These are phyloP conservation scores for Oreochromis spilurus DNA, from an alignment of 2,113 vertebrate genomes.

Conservation along the genomic window DNA sequence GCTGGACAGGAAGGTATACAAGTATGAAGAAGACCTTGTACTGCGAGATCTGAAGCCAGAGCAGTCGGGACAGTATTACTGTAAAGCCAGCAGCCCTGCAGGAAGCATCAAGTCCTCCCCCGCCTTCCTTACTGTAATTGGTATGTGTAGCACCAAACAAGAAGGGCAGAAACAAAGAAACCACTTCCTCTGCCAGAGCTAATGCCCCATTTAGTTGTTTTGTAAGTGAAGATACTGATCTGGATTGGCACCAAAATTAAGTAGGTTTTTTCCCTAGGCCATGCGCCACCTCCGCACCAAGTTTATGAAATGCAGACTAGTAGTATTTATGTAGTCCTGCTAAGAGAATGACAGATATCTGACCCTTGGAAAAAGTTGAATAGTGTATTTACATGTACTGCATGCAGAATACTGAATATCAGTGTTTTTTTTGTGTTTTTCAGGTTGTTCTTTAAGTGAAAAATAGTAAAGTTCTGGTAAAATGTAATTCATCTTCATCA, in stretches of 20 bases:
- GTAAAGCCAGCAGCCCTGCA: slow-evolving; percentile 83
- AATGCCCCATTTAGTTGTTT: background rate
- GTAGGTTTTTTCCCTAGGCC: background rate
- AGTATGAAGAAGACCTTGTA: slow-evolving; percentile 76
- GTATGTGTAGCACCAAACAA: slow-evolving; percentile 66
- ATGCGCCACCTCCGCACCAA: background rate
- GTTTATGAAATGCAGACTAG: background rate
- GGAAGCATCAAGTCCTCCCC: slow-evolving; percentile 80
- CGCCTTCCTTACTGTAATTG: slow-evolving; percentile 79
- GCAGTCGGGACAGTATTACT: slow-evolving; percentile 85
- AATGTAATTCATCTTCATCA: slow-evolving; percentile 23
- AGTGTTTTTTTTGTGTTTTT: background rate
- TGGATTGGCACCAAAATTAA: background rate
- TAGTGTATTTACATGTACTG: background rate
- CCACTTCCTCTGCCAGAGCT: background rate
- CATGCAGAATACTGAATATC: background rate
- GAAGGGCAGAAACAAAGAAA: background rate
- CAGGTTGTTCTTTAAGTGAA: background rate
- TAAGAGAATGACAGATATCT: accelerated
- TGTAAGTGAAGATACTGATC: background rate
- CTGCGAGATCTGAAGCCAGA: slow-evolving; percentile 69
- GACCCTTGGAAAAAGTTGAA: background rate
- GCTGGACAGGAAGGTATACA: slow-evolving; percentile 72
- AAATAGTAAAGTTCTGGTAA: background rate
- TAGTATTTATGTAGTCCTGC: background rate